phyloP scores from a whole-genome alignment of 2,888 invertebrate species.

The Chrysolina americana region DNA sequence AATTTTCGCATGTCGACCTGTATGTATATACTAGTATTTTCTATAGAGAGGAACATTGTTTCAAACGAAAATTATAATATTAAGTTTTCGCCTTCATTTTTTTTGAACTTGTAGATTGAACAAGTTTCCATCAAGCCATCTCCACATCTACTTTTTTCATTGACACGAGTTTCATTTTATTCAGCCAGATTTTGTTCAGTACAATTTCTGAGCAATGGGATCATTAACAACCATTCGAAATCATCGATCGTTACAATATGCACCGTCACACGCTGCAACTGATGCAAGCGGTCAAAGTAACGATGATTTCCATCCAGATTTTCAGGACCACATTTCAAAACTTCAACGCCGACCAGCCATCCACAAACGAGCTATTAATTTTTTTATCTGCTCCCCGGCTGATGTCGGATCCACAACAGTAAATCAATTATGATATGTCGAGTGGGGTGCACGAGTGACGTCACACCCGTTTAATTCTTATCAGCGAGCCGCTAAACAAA shows the following conservation, averaged over 20 bases:
- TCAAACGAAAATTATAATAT: too few species aligned
- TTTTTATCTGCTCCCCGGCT: slow-evolving; percentile 44
- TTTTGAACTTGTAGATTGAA: too few species aligned
- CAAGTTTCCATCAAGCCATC: too few species aligned
- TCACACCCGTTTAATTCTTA: slow-evolving; percentile 61
- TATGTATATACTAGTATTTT: too few species aligned
- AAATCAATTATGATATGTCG: slow-evolving; percentile 62
- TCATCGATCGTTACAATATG: background rate
- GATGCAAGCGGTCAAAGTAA: background rate
- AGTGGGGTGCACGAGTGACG: slow-evolving; percentile 55
- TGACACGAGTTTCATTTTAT: too few species aligned
- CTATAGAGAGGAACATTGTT: too few species aligned
- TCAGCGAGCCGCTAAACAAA: slow-evolving; percentile 61
- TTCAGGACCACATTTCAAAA: slow-evolving; percentile 37
- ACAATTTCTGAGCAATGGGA: background rate
- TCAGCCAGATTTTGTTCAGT: too few species aligned
- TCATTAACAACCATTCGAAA: background rate
- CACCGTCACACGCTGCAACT: background rate
- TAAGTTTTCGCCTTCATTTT: too few species aligned
- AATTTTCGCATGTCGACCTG: too few species aligned
- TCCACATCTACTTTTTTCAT: too few species aligned
- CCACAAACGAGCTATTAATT: slow-evolving; percentile 45
- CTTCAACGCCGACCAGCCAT: slow-evolving; percentile 36
- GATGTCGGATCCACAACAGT: slow-evolving; percentile 48
- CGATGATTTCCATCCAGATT: slow-evolving; percentile 5